Percentiles rank a stretch among this genome's conserved stretches.
Evolutionary conservation across 2,888 invertebrate species (phyloP).

Genomic region (Tubiluchus corallicola): DNA sequence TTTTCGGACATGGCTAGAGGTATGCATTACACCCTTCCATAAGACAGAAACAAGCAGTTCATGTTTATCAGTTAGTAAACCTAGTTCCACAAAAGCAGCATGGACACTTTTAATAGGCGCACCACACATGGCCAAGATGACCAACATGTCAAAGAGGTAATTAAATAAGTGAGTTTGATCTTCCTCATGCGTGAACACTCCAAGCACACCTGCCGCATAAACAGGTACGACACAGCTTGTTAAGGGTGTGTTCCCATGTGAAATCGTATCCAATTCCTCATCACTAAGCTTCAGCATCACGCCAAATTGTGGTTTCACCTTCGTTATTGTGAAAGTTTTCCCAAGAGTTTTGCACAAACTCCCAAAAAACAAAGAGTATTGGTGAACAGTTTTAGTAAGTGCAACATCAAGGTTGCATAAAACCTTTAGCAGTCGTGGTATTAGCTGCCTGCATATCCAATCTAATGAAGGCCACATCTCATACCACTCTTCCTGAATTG

Average conservation of each 20-base stretch:
- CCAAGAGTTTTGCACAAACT: slow-evolving; percentile 47
- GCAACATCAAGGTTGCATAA: slow-evolving; percentile 36
- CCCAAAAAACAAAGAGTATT: slow-evolving; percentile 37
- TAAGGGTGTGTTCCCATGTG: slow-evolving; percentile 22
- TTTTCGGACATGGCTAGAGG: slow-evolving; percentile 39
- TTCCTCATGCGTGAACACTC: slow-evolving; percentile 20
- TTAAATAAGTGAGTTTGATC: slow-evolving; percentile 22
- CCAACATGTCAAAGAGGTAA: slow-evolving; percentile 27
- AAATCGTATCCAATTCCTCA: slow-evolving; percentile 21
- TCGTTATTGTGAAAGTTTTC: slow-evolving; percentile 36
- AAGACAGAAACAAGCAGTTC: slow-evolving; percentile 43
- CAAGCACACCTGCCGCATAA: slow-evolving; percentile 27
- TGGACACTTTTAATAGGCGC: slow-evolving; percentile 31
- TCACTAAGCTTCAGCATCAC: slow-evolving; percentile 21
- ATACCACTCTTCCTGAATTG: slow-evolving; percentile 39
- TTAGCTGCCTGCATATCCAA: slow-evolving; percentile 34
- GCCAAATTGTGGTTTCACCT: slow-evolving; percentile 27
- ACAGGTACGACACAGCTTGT: slow-evolving; percentile 28
- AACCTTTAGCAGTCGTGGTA: slow-evolving; percentile 39
- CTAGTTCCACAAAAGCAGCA: slow-evolving; percentile 23
- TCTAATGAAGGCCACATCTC: slow-evolving; percentile 46
- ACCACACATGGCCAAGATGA: slow-evolving; percentile 36
- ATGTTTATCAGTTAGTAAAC: slow-evolving; percentile 31
- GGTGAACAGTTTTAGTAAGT: slow-evolving; percentile 34
- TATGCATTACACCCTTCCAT: slow-evolving; percentile 47